A percentile compares a stretch with the other conserved stretches of the same genome.
These are phyloP conservation scores for Aphidius colemani DNA, from an alignment of 2,888 invertebrate genomes.

Conservation along the genomic window DNA sequence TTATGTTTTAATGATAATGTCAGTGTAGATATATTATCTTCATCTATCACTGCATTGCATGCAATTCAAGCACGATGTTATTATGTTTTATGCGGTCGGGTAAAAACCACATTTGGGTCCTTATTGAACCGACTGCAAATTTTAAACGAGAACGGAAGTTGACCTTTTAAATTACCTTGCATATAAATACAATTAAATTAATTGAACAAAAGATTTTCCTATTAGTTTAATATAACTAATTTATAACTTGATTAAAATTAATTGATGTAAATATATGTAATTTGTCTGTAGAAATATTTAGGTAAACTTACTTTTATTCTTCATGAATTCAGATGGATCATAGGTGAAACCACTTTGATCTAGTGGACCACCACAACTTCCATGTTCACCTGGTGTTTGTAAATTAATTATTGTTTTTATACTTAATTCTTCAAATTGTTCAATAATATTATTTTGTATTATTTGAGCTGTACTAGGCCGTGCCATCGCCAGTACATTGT, in stretches of 20 bases:
- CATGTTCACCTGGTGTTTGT: slow-evolving; percentile 83
- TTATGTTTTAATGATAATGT: no score
- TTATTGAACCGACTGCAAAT: background rate
- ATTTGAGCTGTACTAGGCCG: slow-evolving; percentile 79
- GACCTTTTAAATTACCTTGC: background rate
- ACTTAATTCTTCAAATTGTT: slow-evolving; percentile 79
- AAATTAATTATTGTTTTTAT: slow-evolving; percentile 85
- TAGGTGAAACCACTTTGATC: slow-evolving; percentile 83
- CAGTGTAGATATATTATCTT: slow-evolving; percentile 25
- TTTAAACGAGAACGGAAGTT: background rate
- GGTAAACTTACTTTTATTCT: slow-evolving; percentile 76
- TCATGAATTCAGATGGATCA: slow-evolving; percentile 83
- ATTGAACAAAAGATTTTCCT: background rate
- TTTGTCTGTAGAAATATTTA: no score
- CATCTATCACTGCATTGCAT: slow-evolving; percentile 48
- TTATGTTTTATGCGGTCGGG: no score
- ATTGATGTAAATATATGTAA: background rate
- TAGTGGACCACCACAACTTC: slow-evolving; percentile 80
- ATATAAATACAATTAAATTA: background rate
- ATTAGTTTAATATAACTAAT: background rate
- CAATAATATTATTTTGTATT: slow-evolving; percentile 75
- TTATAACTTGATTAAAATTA: background rate
- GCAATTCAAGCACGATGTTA: slow-evolving; percentile 37
- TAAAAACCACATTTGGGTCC: no score
- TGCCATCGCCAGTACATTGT: slow-evolving; percentile 87